Evolutionary conservation across 2,888 invertebrate species (phyloP).

Genomic region (Lumbricus terrestris): DNA sequence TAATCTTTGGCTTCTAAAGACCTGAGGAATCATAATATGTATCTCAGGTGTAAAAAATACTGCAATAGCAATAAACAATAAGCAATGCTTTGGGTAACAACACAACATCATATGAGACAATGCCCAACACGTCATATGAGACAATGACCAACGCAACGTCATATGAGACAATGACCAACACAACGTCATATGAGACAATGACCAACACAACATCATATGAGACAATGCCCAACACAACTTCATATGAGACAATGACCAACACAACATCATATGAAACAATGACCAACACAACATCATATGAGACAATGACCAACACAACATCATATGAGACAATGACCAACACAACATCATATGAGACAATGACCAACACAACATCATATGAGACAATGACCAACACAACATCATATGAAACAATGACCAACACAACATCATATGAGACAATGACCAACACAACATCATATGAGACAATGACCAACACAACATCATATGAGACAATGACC

Average conservation of each 20-base stretch:
- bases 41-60: too few relatives aligned
- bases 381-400: conserved; percentile 41
- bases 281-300: too few relatives aligned
- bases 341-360: too few relatives aligned
- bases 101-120: too few relatives aligned
- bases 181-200: not conserved
- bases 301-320: conserved; percentile 41
- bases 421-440: too few relatives aligned
- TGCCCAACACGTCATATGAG: conserved; percentile 41
- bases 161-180: conserved; percentile 39
- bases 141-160: conserved; percentile 42
- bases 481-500: conserved; percentile 38
- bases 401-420: conserved; percentile 39
- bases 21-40: too few relatives aligned
- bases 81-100: not conserved
- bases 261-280: too few relatives aligned
- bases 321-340: conserved; percentile 38
- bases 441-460: too few relatives aligned
- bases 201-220: too few relatives aligned
- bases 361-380: too few relatives aligned
- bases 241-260: conserved; percentile 38
- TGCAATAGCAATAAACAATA: not conserved
- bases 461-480: conserved; percentile 41
- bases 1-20: too few relatives aligned
- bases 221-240: conserved; percentile 41